Evolutionary conservation across 2,113 vertebrate species (phyloP), one percentile per base, ranked within the genome.

Genomic region (Lepisosteus osseus): DNA sequence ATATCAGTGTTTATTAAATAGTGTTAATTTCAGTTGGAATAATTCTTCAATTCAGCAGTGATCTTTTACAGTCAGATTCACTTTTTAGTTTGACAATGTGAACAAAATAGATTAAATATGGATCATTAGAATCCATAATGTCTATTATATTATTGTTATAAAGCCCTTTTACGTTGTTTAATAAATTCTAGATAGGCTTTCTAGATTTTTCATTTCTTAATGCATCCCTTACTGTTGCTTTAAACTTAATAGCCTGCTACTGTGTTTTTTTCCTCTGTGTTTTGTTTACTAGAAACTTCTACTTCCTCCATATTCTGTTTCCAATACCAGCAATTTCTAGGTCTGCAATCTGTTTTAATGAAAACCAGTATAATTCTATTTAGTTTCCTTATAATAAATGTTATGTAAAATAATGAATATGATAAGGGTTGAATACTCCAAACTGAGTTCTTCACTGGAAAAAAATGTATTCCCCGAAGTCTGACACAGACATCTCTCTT

Each of bases 401-500:
- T 65, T 29, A 65, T 40, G 40, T 65, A 72, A 59, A 55, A 72
- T 86, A 86, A 79, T 77, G 81, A 83, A 82, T 82, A 79, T 0
- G 0, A 15, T 76, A 9, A 68, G 72, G 78, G 82, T 79, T 86
- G 80, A 71, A 83, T 84, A 84, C 83, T 85, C 81, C 59, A 85
- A 82, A 80, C 68, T 82, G 80, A 84, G 80, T 72, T 65, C 72
- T 59, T 79, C 82, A 86, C 89, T 8, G 43, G 44, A n/a, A 17
- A 29, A 54, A 15, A n/a, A 41, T 9, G 54, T 29, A 67, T 80
- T 77, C 80, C 86, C 79, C 76, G 13, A 71, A 84, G 76, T 76
- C 82, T 84, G 82, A 81, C 78, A 84, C 81, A 85, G 85, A 80
- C 81, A 74, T 83, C 84, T 73, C 76, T 87, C 79, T 80, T 80